These are phyloP conservation scores for Platorchestia sp. DNA, from an alignment of 1,140 invertebrate species.

Conservation along the genomic window DNA sequence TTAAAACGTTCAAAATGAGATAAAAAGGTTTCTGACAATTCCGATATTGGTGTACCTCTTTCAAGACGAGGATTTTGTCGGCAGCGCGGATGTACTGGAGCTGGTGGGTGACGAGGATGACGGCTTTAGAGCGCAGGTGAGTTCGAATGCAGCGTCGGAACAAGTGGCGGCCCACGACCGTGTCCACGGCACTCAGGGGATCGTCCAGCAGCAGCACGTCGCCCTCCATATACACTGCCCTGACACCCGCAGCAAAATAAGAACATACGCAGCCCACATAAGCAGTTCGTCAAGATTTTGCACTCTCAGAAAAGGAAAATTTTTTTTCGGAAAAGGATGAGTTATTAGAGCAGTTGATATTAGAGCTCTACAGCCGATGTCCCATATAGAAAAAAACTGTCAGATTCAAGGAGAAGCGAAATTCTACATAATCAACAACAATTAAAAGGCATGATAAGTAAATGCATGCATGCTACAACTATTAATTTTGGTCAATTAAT, in stretches of 20 bases:
- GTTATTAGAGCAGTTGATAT: neutral
- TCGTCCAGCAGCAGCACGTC: conserved; percentile 87
- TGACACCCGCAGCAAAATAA: conserved; percentile 23
- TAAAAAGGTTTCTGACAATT: neutral
- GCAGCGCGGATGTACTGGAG: conserved; percentile 71
- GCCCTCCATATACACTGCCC: conserved; percentile 84
- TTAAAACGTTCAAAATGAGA: neutral
- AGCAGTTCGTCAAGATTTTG: neutral
- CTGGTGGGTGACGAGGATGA: conserved; percentile 75
- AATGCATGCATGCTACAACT: neutral
- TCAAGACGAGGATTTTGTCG: conserved; percentile 71
- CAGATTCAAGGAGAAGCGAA: too few relatives aligned
- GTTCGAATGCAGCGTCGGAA: conserved; percentile 76
- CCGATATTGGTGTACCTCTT: conserved; percentile 56
- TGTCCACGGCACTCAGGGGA: conserved; percentile 80
- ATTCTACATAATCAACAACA: neutral
- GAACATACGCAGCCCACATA: neutral
- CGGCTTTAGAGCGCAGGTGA: conserved; percentile 69
- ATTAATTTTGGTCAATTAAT: neutral
- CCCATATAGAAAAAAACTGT: too few relatives aligned
- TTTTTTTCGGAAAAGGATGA: neutral
- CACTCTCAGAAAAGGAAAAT: neutral
- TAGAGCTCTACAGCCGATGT: neutral
- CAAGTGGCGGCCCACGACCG: conserved; percentile 84
- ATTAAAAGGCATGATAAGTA: neutral